Evolutionary conservation across 2,797 vertebrate species (phyloP), one percentile per base, ranked within the genome.

Genomic region (Liparis tanakae): DNA sequence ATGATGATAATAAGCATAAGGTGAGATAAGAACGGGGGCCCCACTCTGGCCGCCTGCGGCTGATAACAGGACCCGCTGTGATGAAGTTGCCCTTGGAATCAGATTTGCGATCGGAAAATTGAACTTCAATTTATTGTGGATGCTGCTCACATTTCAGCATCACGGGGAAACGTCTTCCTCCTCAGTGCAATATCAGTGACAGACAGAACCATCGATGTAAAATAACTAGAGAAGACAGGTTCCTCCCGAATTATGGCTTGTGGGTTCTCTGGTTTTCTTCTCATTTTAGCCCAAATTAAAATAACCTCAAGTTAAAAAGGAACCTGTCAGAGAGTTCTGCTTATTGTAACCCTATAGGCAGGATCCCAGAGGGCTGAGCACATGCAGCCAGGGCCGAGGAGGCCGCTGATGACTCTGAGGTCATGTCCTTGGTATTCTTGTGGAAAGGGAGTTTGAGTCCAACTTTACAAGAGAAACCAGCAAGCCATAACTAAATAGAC

Each of bases 11-110:
- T 70, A 86, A 85, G 85, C 85, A 85, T 87, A 89, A 93, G 87
- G 79, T 81, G 87, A 84, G 86, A 89, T 87, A 93, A 94, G 75
- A 90, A 92, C 72, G 91, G 91, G 91, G 91, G 93, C 89, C 92
- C 95, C 93, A 93, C 92, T 94, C 89, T 94, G 94, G 95, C 96
- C 95, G 96, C 96, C 96, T 94, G 96, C 96, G 95, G 96, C 96
- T 94, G 93, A 93, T 91, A 92, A 91, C 93, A 93, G 94, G 92
- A 94, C 95, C 94, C 92, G 78, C 70, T 83, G 77, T 89, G 91
- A 87, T 87, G 74, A 83, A 89, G 84, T 82, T 88, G 79, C 84
- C 85, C 86, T 75, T 79, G 65, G 66, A 75, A 71, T 68, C 81
- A 48, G 70, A 86, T 75, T 48, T 84, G 76, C 57, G 72, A 89